Base-by-base conservation (phyloP, 2,888 invertebrate species). In the Trissolcus brochymenae region DNA sequence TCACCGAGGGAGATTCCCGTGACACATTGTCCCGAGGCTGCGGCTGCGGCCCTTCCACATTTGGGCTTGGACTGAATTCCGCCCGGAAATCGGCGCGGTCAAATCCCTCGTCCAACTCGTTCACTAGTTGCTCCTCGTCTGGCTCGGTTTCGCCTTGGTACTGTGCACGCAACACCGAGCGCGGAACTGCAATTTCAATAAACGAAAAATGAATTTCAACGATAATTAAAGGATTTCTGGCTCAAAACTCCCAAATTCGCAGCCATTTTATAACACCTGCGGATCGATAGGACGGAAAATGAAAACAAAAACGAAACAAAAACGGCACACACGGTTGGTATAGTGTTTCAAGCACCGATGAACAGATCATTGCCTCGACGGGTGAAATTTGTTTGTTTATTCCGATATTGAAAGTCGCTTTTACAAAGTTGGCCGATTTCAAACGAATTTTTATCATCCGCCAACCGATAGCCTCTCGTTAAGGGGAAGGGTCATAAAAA, bases 101-200 rank as follows among this genome's bases (percentile, higher is more conserved):
- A 81, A 90, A 90, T 16, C 90, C 88, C 75, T 90, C 78, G 64
- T 89, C 90, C 78, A 88, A 87, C 70, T 89, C 89, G 65, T 88
- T 87, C 65, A 87, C 82, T 68, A 85, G 79, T 74, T 86, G 82
- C 76, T 92, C 92, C 87, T 96, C 96, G 87, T 96, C 96, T 79
- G 93, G 91, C 88, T 95, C 95, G 56, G 94, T 92, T 29, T 93
- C 93, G 77, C 94, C 94, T 86, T 95, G 95, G 89, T 94, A 95
- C 81, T 94, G 92, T 89, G 95, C 95, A 86, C 95, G 94, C 77
- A 96, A 90, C 64, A 96, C 95, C 86, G 94, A 94, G 80, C 95
- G 91, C 3, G 95, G 96, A 79, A 96, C 96, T 96, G 91, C 13
- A 68, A 74, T 66, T 66, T 60, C 43, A 56, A 65, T 43, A 46